Base-by-base conservation (phyloP, 2,888 invertebrate species). In the Phyllotreta cruciferae region DNA sequence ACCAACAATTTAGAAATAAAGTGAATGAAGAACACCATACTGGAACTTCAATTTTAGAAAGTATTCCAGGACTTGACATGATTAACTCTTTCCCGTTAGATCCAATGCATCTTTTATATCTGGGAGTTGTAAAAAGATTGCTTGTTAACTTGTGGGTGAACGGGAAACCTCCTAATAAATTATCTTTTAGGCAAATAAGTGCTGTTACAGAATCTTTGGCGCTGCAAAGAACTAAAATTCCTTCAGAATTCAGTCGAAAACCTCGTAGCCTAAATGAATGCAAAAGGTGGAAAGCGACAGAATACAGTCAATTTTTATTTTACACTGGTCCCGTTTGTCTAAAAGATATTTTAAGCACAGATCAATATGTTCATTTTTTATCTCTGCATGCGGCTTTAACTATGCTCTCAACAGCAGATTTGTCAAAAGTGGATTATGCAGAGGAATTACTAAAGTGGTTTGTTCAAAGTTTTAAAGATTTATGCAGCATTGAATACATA, bases 81-180 rank as follows among this genome's bases (percentile, higher is more conserved):
- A 34, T 57, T 11, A 57, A 7, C 34, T 45, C 47, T 11, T 57
- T 57, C 24, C 24, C 62, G 2, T 34, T 62, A 34, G 56, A 62
- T 47, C 44, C 14, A 34, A 62, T 62, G 56, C 62, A 62, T 37
- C 39, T 62, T 24, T 34, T 62, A n/a, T 49, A 39, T 56, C 44
- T 62, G 41, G 60, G 60, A 10, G 53, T 53, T n/a, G 11, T 60
- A 8, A 60, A 60, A 52, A 60, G 35, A 39, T 35, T 62, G 14
- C 14, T 56, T 34, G 36, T 11, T 9, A 66, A 67, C 42, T 65
- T 56, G 39, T 75, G 61, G 70, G 73, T 70, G 60, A 9, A 11
- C 50, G 60, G 60, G 35, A 60, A 60, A 53, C 57, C 57, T 11
- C 47, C 57, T 44, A 44, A 44, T 44, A 44, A 44, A 44, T 44